Conservation (phyloP, 2,797 vertebrate genomes). For the Pseudopleuronectes americanus region DNA sequence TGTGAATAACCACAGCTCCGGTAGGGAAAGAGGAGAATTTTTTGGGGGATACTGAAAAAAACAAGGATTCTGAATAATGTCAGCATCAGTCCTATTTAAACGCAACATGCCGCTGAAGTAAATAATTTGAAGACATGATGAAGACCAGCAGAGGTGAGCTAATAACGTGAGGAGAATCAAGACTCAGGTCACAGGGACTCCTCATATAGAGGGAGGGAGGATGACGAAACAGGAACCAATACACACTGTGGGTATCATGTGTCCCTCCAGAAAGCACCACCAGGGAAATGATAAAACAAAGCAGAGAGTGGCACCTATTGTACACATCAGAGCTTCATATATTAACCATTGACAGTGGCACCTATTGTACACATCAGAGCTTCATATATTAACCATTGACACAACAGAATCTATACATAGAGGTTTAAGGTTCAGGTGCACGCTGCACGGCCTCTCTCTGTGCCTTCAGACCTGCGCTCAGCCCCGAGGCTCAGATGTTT, state of each 20-base stretch:
- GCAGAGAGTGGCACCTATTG: slow-evolving; percentile 15
- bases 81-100: slow-evolving; percentile 30
- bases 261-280: slow-evolving; percentile 6
- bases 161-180: slow-evolving; percentile 40
- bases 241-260: slow-evolving; percentile 32
- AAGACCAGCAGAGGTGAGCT: neutral
- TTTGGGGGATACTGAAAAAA: neutral
- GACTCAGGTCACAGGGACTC: slow-evolving; percentile 50
- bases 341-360: slow-evolving; percentile 34
- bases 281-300: slow-evolving; percentile 29
- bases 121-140: slow-evolving; percentile 39
- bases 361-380: slow-evolving; percentile 8
- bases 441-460: slow-evolving; percentile 11
- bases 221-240: slow-evolving; percentile 26
- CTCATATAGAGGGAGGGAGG: slow-evolving; percentile 7
- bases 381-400: slow-evolving; percentile 29
- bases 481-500: slow-evolving; percentile 54
- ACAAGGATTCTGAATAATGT: too few relatives aligned
- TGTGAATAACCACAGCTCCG: slow-evolving; percentile 1
- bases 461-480: slow-evolving; percentile 34
- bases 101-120: slow-evolving; percentile 45
- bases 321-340: slow-evolving; percentile 13
- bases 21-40: neutral
- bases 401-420: slow-evolving; percentile 46
- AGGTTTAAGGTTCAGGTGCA: slow-evolving; percentile 45